Base-by-base conservation (phyloP, 2,113 vertebrate genomes). In the Propithecus coquereli region DNA sequence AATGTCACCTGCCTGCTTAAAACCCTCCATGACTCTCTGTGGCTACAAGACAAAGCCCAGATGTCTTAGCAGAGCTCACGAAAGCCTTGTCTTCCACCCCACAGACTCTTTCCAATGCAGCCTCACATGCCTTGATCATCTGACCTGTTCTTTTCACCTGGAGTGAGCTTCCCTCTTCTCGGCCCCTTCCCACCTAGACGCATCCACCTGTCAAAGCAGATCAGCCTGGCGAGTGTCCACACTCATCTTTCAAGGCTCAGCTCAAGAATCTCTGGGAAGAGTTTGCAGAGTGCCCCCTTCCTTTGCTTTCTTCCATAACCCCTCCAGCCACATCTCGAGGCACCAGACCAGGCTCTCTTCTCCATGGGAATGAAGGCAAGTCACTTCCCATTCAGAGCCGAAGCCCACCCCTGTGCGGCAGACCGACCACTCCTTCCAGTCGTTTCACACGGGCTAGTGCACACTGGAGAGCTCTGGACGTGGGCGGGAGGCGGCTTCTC, bases 381-480 rank as follows among this genome's bases (percentile, higher is more conserved):
- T 43, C 52, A 30, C 50, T 74, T 92, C 32, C 59, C 34, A 47
- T 52, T 32, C 85, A 54, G 43, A 82, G 22, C 66, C 1, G 1
- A 54, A 65, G 27, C 32, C 30, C 30, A 34, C 8, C 22, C 66
- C 23, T 22, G 14, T 17, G 5, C 32, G 61, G 27, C 14, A 14
- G 34, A 43, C 40, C 47, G 57, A 37, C 45, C 27, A n/a, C 4
- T 34, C 34, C 27, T 43, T 8, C 37, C 70, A 34, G 73, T 54
- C 57, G 16, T 22, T 22, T 45, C 27, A 6, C 22, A 27, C 8
- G 18, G 37, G 10, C 32, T 32, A 37, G 23, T 23, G 22, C 12
- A 6, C 8, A 0, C 32, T 9, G 25, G 63, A 54, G 22, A 25
- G 37, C 9, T 3, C 45, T 22, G 16, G 43, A 32, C 1, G 0